Evolutionary conservation across 2,888 invertebrate species (phyloP).

Genomic region (Drosophila antonietae): DNA sequence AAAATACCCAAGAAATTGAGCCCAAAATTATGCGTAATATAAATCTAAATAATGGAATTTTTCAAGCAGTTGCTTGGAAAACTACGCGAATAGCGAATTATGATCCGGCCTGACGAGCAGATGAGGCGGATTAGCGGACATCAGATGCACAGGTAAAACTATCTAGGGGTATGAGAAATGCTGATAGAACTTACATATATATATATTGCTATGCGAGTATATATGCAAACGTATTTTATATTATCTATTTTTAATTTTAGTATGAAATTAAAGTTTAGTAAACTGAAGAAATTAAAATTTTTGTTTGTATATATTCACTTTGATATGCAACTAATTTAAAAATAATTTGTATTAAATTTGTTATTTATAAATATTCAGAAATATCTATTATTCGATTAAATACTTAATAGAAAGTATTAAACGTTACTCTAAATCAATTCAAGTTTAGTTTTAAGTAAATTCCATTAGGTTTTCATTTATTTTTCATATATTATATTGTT

Average conservation of each 20-base stretch:
- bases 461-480: not conserved
- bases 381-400: not conserved
- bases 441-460: no score
- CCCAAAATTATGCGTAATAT: constrained; percentile 59
- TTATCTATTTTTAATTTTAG: not conserved
- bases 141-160: not conserved
- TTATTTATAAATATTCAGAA: not conserved
- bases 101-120: constrained; percentile 9
- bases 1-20: constrained; percentile 31
- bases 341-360: not conserved
- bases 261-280: not conserved
- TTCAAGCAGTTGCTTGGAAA: constrained; percentile 48
- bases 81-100: constrained; percentile 21
- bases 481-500: not conserved
- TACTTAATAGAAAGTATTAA: no score
- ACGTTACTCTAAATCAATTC: no score
- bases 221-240: no score
- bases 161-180: constrained; percentile 7
- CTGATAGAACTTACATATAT: not conserved
- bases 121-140: constrained; percentile 29
- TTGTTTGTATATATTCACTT: not conserved
- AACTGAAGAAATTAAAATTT: not conserved
- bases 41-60: constrained; percentile 37
- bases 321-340: not conserved
- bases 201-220: not conserved